Evolutionary conservation across 2,797 vertebrate genomes (phyloP), one percentile per base, ranked within the genome.

Genomic region (Carduelis carduelis): DNA sequence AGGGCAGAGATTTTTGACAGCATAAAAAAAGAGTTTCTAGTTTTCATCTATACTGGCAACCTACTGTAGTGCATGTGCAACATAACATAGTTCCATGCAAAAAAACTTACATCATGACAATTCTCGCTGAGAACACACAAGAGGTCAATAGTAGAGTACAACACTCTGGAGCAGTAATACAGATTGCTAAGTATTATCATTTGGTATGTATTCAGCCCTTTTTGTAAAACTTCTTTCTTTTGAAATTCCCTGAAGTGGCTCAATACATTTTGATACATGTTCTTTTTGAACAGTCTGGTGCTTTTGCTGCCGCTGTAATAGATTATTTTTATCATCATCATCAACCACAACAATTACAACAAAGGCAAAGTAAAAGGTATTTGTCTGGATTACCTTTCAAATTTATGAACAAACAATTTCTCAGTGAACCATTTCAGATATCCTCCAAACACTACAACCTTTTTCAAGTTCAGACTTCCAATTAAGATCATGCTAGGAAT

Each of bases 401-500:
- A 97, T 97, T 96, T 97, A 96, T 89, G 96, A 97, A 95, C 90
- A 98, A 97, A 97, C 75, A 94, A 93, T 96, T 96, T 95, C 96
- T 97, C 96, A 90, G 95, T 4, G 74, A 98, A 96, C 93, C 85
- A 83, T 96, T 97, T 94, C 94, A 95, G 90, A 97, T 75, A 93
- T 90, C 77, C 95, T 94, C 77, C 86, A 85, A 86, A 96, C 86
- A 94, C 82, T 87, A 89, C 70, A 95, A 95, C 86, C 9, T 95
- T 96, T 97, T 97, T 94, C 95, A 97, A 95, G 96, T 97, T 94
- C 96, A 97, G 95, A 92, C 97, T 98, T 98, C 96, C 96, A 97
- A 97, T 98, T 98, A 98, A 94, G 95, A 97, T 97, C 98, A 98
- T 98, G 97, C 97, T 97, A 98, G 93, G 97, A 98, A 98, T 97